These are phyloP conservation scores for Himalopsyche phryganea DNA, from an alignment of 1,140 invertebrate species.

Conservation along the genomic window DNA sequence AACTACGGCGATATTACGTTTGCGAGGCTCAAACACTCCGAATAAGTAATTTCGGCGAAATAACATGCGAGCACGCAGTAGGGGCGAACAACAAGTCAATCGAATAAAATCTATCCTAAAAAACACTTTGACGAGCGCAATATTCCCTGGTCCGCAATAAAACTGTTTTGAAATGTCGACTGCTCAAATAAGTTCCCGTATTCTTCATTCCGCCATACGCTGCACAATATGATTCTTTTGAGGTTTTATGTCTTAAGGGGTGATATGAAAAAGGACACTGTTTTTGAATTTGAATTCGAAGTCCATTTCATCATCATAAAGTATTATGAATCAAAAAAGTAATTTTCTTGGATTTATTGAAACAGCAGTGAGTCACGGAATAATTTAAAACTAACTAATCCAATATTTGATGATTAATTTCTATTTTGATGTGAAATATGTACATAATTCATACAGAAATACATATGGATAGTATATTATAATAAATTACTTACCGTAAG, in stretches of 20 bases:
- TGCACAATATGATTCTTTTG: conserved; percentile 10
- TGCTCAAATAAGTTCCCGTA: conserved; percentile 6
- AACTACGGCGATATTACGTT: not conserved
- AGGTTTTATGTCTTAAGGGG: not conserved
- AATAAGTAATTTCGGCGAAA: conserved; percentile 19
- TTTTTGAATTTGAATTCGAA: not conserved
- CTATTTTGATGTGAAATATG: too few species aligned
- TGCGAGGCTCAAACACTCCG: conserved; percentile 6
- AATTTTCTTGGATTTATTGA: not conserved
- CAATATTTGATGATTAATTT: too few species aligned
- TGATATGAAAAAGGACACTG: not conserved
- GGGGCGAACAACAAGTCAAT: conserved; percentile 18
- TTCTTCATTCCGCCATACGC: conserved; percentile 19
- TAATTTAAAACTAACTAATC: too few species aligned
- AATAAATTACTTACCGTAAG: too few species aligned
- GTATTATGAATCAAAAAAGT: not conserved
- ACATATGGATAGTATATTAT: too few species aligned
- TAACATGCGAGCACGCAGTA: conserved; percentile 1
- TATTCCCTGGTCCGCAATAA: conserved; percentile 16
- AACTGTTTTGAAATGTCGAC: conserved; percentile 20
- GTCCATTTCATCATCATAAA: not conserved
- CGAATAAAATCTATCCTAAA: conserved; percentile 15
- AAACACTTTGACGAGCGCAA: conserved; percentile 15
- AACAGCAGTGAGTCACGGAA: too few species aligned
- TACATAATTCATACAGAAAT: too few species aligned